phyloP scores from a whole-genome alignment of 1,140 invertebrate species.

The Eumeta japonica region DNA sequence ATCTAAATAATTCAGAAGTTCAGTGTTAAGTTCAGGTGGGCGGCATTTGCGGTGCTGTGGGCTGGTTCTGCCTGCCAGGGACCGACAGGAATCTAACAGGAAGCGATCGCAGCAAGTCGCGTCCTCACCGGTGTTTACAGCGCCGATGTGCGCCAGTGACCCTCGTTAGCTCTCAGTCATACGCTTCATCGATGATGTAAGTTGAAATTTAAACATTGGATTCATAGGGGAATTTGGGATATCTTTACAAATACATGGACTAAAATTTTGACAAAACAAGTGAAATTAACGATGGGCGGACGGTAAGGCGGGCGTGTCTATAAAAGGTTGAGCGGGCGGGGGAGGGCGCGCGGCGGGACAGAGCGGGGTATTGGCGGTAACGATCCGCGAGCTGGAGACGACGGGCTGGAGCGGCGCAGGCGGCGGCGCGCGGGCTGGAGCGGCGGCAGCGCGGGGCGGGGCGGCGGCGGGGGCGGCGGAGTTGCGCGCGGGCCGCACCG shows the following conservation, averaged over 20 bases:
- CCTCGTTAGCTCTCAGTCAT: constrained; percentile 7
- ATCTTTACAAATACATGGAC: constrained; percentile 45
- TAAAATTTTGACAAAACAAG: constrained; percentile 53
- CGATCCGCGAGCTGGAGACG: constrained; percentile 51
- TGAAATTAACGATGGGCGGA: constrained; percentile 34
- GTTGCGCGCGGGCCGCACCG: constrained; percentile 18
- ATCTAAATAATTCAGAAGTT: too few relatives aligned
- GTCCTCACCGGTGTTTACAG: constrained; percentile 10
- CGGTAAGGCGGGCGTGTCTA: constrained; percentile 51
- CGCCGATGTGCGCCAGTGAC: constrained; percentile 9
- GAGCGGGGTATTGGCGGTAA: constrained; percentile 56
- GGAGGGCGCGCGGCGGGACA: constrained; percentile 38
- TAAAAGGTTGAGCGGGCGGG: constrained; percentile 52
- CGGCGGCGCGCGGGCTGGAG: constrained; percentile 27
- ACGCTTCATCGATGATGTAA: constrained; percentile 7
- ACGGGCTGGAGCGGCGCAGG: constrained; percentile 28
- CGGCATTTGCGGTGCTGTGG: constrained; percentile 21
- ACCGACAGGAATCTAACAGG: constrained; percentile 21
- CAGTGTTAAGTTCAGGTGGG: constrained; percentile 44
- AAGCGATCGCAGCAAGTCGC: constrained; percentile 12
- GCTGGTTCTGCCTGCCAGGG: constrained; percentile 23
- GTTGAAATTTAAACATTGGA: constrained; percentile 3
- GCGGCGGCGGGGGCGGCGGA: constrained; percentile 12
- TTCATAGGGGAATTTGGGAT: constrained; percentile 17
- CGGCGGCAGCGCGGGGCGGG: constrained; percentile 9